These are phyloP conservation scores for Cepphus grylle DNA, from an alignment of 2,113 vertebrate genomes.

Conservation along the genomic window DNA sequence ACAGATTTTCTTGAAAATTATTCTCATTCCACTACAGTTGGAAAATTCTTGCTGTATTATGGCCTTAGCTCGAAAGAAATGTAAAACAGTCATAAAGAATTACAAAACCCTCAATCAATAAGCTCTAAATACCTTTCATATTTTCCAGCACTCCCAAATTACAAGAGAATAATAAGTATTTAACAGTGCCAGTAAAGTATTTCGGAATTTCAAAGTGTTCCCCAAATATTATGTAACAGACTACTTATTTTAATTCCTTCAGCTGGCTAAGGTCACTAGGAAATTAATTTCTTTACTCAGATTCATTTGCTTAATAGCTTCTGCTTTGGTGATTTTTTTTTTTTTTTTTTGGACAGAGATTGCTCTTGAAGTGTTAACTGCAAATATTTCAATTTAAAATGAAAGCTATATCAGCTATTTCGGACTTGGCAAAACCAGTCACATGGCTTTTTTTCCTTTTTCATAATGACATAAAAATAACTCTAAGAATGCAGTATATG, in stretches of 20 bases:
- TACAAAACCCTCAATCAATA: background rate
- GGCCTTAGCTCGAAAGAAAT: background rate
- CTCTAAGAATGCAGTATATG: background rate
- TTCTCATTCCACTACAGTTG: background rate
- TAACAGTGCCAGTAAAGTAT: background rate
- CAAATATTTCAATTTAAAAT: background rate
- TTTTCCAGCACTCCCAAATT: background rate
- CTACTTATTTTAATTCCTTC: background rate
- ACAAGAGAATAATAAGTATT: background rate
- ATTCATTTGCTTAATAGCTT: background rate
- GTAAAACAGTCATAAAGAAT: background rate
- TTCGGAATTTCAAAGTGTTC: background rate
- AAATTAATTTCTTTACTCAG: background rate
- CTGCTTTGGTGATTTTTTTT: background rate
- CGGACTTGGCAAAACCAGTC: background rate
- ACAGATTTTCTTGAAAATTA: background rate
- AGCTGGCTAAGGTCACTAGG: background rate
- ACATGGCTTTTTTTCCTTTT: background rate
- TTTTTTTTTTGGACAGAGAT: background rate
- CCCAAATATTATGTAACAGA: background rate
- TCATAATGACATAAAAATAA: background rate
- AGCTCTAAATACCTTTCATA: background rate
- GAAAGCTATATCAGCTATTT: background rate
- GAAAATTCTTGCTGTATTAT: background rate
- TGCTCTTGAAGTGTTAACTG: background rate